Conservation (phyloP, 2,797 vertebrate species). For the Chloroceryle amazona region DNA sequence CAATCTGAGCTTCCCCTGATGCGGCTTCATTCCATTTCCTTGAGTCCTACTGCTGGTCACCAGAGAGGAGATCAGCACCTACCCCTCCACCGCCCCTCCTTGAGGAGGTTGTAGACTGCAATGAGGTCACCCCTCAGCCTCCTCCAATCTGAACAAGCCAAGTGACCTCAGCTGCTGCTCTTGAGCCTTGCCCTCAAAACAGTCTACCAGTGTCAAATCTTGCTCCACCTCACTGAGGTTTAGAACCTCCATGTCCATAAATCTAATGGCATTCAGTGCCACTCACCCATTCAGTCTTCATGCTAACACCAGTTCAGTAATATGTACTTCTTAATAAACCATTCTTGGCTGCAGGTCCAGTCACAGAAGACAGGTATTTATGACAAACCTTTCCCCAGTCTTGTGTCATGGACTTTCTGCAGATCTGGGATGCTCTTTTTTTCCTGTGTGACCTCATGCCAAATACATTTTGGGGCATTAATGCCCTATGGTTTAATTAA, state of each 20-base stretch:
- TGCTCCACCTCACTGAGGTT: not conserved
- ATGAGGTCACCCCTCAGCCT: not conserved
- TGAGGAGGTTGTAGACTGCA: not conserved
- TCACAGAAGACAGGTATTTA: not conserved
- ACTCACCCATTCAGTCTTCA: not conserved
- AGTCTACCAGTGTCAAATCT: not conserved
- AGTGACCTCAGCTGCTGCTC: not conserved
- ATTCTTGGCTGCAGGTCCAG: not conserved
- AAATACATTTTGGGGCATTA: not conserved
- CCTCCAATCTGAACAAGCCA: not conserved
- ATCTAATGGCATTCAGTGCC: not conserved
- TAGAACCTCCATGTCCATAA: not conserved
- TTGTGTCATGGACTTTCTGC: not conserved
- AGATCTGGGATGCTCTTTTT: not conserved
- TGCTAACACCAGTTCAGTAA: not conserved
- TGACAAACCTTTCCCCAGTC: not conserved
- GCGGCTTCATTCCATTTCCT: not conserved
- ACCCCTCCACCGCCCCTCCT: accelerated
- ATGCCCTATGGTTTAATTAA: not conserved
- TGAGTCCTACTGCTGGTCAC: accelerated
- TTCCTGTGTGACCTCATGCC: not conserved
- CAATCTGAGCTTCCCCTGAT: accelerated
- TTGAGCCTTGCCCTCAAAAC: accelerated
- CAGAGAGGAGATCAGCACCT: not conserved
- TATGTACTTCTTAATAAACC: not conserved